Evolutionary conservation across 1,140 invertebrate species (phyloP).

Genomic region (Apis florea): DNA sequence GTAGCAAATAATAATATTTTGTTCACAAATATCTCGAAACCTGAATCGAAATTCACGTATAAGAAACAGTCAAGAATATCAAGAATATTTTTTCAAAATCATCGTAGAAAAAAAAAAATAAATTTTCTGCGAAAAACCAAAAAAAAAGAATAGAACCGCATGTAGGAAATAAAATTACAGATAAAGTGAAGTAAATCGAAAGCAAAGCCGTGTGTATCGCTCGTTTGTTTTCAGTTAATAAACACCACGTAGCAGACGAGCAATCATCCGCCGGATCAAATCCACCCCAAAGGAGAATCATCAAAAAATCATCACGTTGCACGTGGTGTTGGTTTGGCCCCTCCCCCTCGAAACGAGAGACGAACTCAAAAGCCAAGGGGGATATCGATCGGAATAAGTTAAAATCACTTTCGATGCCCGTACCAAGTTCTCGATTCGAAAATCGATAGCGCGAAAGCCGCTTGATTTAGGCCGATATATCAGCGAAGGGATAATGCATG

Average conservation of each 20-base stretch:
- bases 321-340: not conserved
- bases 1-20: no score
- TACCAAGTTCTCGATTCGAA: slow-evolving; percentile 39
- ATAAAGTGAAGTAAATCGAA: not conserved
- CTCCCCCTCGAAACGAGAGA: not conserved
- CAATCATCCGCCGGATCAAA: not conserved
- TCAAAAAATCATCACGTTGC: not conserved
- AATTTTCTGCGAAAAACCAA: no score
- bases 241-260: not conserved
- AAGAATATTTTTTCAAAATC: no score
- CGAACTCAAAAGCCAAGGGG: not conserved
- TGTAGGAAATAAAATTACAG: not conserved
- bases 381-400: slow-evolving; percentile 33
- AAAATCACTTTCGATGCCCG: slow-evolving; percentile 63
- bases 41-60: no score
- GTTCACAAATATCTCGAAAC: no score
- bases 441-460: slow-evolving; percentile 57
- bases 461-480: slow-evolving; percentile 64
- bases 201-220: no score
- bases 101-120: no score
- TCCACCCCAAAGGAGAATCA: not conserved
- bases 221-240: not conserved
- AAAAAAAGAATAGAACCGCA: no score
- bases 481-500: slow-evolving; percentile 60
- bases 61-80: no score